Conservation (phyloP, 2,113 vertebrate species). For the Ranitomeya imitator region DNA sequence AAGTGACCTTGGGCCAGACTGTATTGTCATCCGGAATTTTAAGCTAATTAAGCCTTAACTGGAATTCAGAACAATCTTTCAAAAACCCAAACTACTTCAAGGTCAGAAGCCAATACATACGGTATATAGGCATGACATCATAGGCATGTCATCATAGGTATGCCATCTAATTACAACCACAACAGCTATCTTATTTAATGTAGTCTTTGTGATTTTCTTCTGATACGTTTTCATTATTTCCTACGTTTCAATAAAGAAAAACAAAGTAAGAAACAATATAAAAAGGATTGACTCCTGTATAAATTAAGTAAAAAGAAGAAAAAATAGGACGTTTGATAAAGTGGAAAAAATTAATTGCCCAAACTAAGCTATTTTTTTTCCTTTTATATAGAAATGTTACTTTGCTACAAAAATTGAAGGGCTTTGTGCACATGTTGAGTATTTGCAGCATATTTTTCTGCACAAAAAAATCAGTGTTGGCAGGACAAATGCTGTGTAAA, state of each 20-base stretch:
- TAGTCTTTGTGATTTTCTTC: background rate
- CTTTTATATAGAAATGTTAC: background rate
- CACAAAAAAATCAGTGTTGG: too few relatives aligned
- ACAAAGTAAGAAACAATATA: background rate
- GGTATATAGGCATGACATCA: background rate
- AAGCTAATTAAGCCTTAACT: constrained; percentile 39
- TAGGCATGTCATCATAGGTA: constrained; percentile 20
- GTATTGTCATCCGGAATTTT: constrained; percentile 5
- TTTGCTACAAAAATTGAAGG: background rate
- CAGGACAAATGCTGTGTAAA: too few relatives aligned
- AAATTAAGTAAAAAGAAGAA: background rate
- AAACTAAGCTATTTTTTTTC: background rate
- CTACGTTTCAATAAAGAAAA: background rate
- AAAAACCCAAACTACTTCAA: constrained; percentile 21
- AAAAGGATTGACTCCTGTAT: too few relatives aligned
- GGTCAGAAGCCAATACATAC: constrained; percentile 20
- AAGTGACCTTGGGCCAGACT: constrained; percentile 33
- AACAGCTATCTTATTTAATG: background rate
- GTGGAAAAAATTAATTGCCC: background rate
- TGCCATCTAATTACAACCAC: constrained; percentile 21
- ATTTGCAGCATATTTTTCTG: too few relatives aligned
- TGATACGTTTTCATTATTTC: constrained; percentile 3
- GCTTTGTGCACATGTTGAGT: too few relatives aligned
- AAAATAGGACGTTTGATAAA: background rate
- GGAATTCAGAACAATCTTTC: constrained; percentile 29